Evolutionary conservation across 2,113 vertebrate genomes (phyloP).

Genomic region (Salminus brasiliensis): DNA sequence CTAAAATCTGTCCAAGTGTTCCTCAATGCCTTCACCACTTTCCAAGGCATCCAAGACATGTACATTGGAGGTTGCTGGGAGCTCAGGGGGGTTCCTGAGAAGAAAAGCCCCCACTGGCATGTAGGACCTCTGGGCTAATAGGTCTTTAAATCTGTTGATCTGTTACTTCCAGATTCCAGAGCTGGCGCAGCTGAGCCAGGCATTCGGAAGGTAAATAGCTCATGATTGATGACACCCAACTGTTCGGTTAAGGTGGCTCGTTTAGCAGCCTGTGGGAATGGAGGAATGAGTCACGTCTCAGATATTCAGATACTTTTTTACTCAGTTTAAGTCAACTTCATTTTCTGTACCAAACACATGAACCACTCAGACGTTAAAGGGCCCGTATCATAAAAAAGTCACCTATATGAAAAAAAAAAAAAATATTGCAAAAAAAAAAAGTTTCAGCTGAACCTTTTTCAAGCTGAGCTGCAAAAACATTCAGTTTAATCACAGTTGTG

Average conservation of each 20-base stretch:
- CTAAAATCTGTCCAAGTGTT: background rate
- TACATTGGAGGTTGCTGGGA: background rate
- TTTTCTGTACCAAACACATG: no score
- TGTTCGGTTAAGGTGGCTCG: background rate
- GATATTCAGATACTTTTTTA: background rate
- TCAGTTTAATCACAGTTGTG: no score
- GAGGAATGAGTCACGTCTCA: background rate
- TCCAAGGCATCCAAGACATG: background rate
- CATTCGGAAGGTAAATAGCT: background rate
- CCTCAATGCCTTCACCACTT: background rate
- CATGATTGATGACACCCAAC: constrained; percentile 12
- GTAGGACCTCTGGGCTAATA: background rate
- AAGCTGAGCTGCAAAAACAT: no score
- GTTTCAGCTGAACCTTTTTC: no score
- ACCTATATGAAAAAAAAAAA: no score
- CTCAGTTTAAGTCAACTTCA: no score
- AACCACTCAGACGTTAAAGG: no score
- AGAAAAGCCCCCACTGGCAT: background rate
- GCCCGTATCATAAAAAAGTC: no score
- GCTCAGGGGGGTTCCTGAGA: background rate
- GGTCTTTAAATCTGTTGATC: constrained; percentile 3
- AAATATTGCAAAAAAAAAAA: no score
- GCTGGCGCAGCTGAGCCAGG: background rate
- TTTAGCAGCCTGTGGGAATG: background rate
- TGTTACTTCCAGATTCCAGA: constrained; percentile 13